Evolutionary conservation across 2,113 vertebrate species (phyloP).

Genomic region (Bubo bubo): DNA sequence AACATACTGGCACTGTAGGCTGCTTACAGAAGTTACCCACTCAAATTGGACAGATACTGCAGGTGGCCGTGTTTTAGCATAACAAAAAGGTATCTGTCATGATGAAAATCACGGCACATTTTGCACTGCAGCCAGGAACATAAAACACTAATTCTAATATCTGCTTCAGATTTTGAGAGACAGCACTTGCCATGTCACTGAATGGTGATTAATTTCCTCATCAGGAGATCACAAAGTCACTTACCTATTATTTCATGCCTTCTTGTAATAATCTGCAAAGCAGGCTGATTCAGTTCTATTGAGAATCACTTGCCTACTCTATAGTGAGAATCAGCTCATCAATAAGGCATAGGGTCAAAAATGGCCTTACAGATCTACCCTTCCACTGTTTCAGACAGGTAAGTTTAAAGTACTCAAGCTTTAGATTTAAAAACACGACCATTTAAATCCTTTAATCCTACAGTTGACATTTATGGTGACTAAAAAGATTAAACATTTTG

Average conservation of each 20-base stretch:
- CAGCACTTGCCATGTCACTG: neutral
- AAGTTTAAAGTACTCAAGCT: conserved; percentile 55
- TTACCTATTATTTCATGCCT: neutral
- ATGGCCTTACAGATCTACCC: neutral
- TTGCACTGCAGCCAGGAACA: neutral
- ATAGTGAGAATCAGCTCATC: conserved; percentile 33
- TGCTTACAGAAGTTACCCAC: neutral
- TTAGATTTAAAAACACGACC: conserved; percentile 67
- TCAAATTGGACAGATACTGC: neutral
- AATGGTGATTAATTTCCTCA: conserved; percentile 56
- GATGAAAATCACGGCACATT: neutral
- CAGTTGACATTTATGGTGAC: conserved; percentile 70
- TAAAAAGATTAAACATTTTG: conserved; percentile 71
- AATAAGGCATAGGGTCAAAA: neutral
- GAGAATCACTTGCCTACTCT: conserved; percentile 6
- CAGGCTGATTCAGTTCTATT: neutral
- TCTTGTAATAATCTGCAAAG: conserved; percentile 42
- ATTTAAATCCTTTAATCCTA: conserved; percentile 71
- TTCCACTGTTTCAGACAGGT: neutral
- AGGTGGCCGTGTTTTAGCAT: neutral
- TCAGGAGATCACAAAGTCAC: neutral
- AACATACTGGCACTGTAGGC: neutral
- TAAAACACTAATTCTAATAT: neutral
- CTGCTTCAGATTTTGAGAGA: conserved; percentile 6
- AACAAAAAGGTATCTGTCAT: conserved; percentile 26